Evolutionary conservation across 1,140 invertebrate genomes (phyloP).

Genomic region (Aphaenogaster rudis): DNA sequence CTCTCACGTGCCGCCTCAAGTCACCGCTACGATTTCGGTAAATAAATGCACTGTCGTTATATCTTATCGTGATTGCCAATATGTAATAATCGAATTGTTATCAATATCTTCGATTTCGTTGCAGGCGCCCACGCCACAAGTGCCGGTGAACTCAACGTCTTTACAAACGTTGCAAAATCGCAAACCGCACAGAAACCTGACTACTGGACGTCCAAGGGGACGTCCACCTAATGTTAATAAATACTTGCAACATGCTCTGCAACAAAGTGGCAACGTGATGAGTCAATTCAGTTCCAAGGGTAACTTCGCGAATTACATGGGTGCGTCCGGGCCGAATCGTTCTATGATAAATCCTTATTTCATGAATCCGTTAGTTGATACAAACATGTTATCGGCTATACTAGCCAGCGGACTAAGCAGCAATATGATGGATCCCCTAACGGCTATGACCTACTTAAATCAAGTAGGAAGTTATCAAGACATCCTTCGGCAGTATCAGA

Average conservation of each 20-base stretch:
- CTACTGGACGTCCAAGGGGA: constrained; percentile 82
- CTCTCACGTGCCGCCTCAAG: constrained; percentile 43
- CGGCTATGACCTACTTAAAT: constrained; percentile 82
- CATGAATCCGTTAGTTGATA: constrained; percentile 82
- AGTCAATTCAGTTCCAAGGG: constrained; percentile 80
- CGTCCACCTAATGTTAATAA: constrained; percentile 84
- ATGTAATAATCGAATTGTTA: not conserved
- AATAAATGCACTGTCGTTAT: constrained; percentile 20
- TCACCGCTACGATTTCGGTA: constrained; percentile 72
- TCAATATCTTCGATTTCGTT: constrained; percentile 1
- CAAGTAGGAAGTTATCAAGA: constrained; percentile 83
- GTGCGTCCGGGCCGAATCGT: constrained; percentile 74
- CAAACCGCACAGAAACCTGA: constrained; percentile 69
- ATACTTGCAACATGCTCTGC: constrained; percentile 78
- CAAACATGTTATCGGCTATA: constrained; percentile 82
- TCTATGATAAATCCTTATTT: constrained; percentile 82
- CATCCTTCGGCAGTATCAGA: constrained; percentile 83
- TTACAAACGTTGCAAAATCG: constrained; percentile 71
- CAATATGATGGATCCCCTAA: constrained; percentile 81
- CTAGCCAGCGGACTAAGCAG: constrained; percentile 78
- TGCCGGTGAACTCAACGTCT: constrained; percentile 64
- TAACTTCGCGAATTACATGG: constrained; percentile 80
- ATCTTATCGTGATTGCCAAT: not conserved
- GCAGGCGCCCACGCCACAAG: constrained; percentile 70
- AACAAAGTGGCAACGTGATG: constrained; percentile 71